Evolutionary conservation across 1,140 invertebrate genomes (phyloP).

Genomic region (Leptopilina clavipes): DNA sequence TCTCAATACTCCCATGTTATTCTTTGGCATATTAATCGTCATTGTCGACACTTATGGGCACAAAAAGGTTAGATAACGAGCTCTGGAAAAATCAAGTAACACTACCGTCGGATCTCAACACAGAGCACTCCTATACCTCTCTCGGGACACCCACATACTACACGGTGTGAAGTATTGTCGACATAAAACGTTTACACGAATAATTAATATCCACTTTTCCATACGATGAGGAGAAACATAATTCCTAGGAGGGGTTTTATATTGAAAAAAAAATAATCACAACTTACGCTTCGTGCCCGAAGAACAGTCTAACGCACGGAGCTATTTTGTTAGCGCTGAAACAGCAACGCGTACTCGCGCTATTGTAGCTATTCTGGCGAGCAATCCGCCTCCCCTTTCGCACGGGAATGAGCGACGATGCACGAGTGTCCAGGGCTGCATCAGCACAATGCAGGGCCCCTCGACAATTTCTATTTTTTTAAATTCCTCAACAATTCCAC

Average conservation of each 20-base stretch:
- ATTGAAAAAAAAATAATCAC: slow-evolving; percentile 11
- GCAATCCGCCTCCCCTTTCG: slow-evolving; percentile 68
- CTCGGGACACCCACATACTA: slow-evolving; percentile 8
- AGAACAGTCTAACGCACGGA: slow-evolving; percentile 66
- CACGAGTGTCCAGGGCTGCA: slow-evolving; percentile 42
- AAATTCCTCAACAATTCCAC: too few species aligned
- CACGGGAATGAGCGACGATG: slow-evolving; percentile 54
- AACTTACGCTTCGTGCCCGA: slow-evolving; percentile 70
- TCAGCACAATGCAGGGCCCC: not conserved
- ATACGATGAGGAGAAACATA: slow-evolving; percentile 15
- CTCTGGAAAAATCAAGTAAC: slow-evolving; percentile 16
- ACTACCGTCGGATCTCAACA: slow-evolving; percentile 21
- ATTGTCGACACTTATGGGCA: slow-evolving; percentile 20
- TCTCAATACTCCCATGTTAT: not conserved
- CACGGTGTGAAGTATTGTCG: slow-evolving; percentile 33
- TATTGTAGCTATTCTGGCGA: slow-evolving; percentile 67
- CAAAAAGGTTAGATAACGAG: slow-evolving; percentile 54
- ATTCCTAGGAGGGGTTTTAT: not conserved
- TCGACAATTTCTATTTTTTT: not conserved
- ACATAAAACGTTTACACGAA: not conserved
- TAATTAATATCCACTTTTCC: not conserved
- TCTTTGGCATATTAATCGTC: not conserved
- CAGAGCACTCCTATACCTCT: not conserved
- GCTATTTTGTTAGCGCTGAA: slow-evolving; percentile 70
- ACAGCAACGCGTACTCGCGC: slow-evolving; percentile 66